Evolutionary conservation across 2,797 vertebrate genomes (phyloP).

Genomic region (Xiphophorus birchmanni): DNA sequence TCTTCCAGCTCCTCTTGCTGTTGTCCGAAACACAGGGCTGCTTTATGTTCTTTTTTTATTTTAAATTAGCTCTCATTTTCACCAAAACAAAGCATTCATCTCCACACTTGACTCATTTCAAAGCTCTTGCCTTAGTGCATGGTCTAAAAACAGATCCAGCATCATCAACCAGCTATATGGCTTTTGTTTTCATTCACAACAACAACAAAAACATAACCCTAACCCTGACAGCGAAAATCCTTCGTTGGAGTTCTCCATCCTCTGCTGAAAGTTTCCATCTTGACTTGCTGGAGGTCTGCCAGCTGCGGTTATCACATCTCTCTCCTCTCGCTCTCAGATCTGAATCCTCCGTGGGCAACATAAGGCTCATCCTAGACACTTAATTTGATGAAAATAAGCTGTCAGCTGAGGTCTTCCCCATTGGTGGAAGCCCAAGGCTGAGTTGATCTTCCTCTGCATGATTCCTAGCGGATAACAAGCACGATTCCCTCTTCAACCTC

Average conservation of each 20-base stretch:
- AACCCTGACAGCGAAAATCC: background rate
- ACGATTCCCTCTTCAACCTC: constrained; percentile 8
- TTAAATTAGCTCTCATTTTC: background rate
- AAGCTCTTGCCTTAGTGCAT: background rate
- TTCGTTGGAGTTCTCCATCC: constrained; percentile 15
- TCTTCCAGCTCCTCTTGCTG: background rate
- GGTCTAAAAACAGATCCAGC: background rate
- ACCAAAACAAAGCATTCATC: background rate
- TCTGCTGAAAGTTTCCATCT: constrained; percentile 24
- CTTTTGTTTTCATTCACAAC: background rate
- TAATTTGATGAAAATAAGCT: constrained; percentile 62
- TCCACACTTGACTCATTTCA: background rate
- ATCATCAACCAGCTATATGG: background rate
- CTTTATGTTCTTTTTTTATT: background rate
- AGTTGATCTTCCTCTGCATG: constrained; percentile 19
- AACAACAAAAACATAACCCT: background rate
- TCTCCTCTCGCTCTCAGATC: constrained; percentile 43
- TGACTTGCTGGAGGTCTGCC: constrained; percentile 33
- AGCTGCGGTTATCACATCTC: constrained; percentile 27
- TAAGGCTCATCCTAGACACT: constrained; percentile 39
- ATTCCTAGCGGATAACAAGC: constrained; percentile 30
- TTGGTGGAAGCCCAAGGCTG: constrained; percentile 22
- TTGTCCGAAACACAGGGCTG: background rate
- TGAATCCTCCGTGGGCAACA: constrained; percentile 39
- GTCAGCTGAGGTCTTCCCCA: constrained; percentile 32